phyloP scores from a whole-genome alignment of 2,113 vertebrate genomes.

The Myiozetetes cayanensis region DNA sequence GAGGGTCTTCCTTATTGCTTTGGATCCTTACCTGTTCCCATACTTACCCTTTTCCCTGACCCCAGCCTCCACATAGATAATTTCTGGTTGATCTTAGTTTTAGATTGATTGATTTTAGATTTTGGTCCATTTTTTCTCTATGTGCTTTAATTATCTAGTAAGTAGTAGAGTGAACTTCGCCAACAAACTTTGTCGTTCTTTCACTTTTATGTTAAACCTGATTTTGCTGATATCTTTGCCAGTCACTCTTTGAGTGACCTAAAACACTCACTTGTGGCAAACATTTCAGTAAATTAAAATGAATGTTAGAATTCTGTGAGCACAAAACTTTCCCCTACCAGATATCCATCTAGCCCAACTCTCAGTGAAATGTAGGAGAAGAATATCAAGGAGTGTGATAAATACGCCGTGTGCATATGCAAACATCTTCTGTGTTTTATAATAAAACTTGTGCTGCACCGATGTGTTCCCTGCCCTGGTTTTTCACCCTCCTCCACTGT shows the following conservation, averaged over 20 bases:
- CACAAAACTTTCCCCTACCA: neutral
- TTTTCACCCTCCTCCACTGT: neutral
- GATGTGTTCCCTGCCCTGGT: neutral
- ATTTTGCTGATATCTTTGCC: neutral
- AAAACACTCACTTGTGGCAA: neutral
- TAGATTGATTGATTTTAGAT: neutral
- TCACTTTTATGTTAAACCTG: neutral
- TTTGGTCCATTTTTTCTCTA: neutral
- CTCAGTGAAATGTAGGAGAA: neutral
- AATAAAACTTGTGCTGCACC: neutral
- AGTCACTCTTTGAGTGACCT: neutral
- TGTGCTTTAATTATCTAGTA: neutral
- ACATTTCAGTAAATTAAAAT: neutral
- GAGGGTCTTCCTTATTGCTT: neutral
- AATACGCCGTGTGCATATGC: neutral
- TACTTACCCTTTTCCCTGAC: neutral
- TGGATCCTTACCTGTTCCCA: neutral
- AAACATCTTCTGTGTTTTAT: neutral
- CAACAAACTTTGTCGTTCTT: neutral
- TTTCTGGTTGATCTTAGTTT: neutral
- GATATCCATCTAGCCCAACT: neutral
- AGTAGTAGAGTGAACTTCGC: neutral
- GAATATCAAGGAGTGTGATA: neutral
- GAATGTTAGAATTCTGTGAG: neutral
- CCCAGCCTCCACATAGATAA: neutral